A percentile compares a stretch with the other conserved stretches of the same genome.
phyloP scores from a whole-genome alignment of 2,113 vertebrate species.

The Paratilapia polleni region DNA sequence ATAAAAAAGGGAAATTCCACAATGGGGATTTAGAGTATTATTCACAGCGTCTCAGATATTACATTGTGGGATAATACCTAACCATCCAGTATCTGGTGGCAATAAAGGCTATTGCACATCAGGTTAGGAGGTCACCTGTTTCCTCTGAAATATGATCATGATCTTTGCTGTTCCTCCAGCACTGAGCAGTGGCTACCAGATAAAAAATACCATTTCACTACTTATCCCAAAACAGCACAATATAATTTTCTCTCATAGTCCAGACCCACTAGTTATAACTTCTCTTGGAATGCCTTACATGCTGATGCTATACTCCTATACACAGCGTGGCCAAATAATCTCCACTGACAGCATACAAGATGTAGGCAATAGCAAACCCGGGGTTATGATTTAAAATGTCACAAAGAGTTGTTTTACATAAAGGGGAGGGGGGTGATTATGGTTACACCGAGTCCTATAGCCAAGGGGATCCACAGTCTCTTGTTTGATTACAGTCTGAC shows the following conservation, averaged over 20 bases:
- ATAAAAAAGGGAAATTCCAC: conserved; percentile 43
- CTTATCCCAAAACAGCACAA: conserved; percentile 9
- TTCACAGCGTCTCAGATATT: conserved; percentile 49
- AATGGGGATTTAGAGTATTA: conserved; percentile 54
- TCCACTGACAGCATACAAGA: conserved; percentile 39
- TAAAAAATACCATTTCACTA: conserved; percentile 1
- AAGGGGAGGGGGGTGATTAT: conserved; percentile 53
- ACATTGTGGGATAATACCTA: conserved; percentile 36
- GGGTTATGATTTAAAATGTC: conserved; percentile 67
- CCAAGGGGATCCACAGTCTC: conserved; percentile 64
- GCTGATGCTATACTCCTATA: conserved; percentile 20
- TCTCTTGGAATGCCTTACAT: conserved; percentile 1
- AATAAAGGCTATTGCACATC: conserved; percentile 21
- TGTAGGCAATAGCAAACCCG: conserved; percentile 45
- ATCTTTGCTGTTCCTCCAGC: conserved; percentile 18
- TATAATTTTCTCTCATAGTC: conserved; percentile 16
- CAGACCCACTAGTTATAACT: conserved; percentile 9
- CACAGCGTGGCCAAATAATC: conserved; percentile 17
- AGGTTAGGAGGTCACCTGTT: conserved; percentile 56
- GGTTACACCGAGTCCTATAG: conserved; percentile 58
- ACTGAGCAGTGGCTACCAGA: conserved; percentile 21
- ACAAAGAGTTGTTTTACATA: conserved; percentile 70
- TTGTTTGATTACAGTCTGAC: conserved; percentile 73
- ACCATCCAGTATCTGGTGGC: conserved; percentile 40
- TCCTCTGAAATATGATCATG: conserved; percentile 56